Evolutionary conservation across 2,797 vertebrate species (phyloP), one percentile per base, ranked within the genome.

Genomic region (Gambusia yucatana): DNA sequence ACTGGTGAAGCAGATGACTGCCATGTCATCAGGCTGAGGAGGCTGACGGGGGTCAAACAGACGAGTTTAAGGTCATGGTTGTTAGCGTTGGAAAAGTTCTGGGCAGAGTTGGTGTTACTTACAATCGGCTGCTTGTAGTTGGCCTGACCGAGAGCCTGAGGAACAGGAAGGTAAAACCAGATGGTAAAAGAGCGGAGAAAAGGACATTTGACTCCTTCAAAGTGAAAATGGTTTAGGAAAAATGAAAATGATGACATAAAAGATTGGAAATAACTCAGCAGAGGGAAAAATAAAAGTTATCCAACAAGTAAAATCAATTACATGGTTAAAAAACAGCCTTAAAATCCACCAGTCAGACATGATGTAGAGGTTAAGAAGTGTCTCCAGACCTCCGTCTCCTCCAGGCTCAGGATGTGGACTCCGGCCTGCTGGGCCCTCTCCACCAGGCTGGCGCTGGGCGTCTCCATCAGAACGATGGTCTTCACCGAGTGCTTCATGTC

Each of bases 1-100:
- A 81, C 97, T 98, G 83, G 97, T 98, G 90, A 98, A 98, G 90
- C 97, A 98, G 93, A 98, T 92, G 73, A 98, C 43, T 50, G 97
- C 97, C 91, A 98, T 89, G 89, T 98, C 97, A 84, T 97, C 95
- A 74, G 97, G 95, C 46, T 77, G 86, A 17, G 97, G 97, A 85
- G 96, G 97, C 97, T 98, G 84, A 11, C 75, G 9, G n/a, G 6
- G 25, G 72, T n/a, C 72, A 8, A 30, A 71, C 20, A 44, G 41
- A n/a, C 7, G 10, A 55, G 46, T 28, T 70, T 16, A 46, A 8
- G 14, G 1, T 28, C 67, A 46, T 1, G 2, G 28, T 70, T 46
- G 5, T 28, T 16, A n/a, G 10, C 5, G 1, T 13, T 14, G 41
- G 61, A 70, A 70, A 14, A 6, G 7, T 16, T 69, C 39, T 69